Conservation (phyloP, 2,113 vertebrate genomes). For the Chlorodrepanis virens region DNA sequence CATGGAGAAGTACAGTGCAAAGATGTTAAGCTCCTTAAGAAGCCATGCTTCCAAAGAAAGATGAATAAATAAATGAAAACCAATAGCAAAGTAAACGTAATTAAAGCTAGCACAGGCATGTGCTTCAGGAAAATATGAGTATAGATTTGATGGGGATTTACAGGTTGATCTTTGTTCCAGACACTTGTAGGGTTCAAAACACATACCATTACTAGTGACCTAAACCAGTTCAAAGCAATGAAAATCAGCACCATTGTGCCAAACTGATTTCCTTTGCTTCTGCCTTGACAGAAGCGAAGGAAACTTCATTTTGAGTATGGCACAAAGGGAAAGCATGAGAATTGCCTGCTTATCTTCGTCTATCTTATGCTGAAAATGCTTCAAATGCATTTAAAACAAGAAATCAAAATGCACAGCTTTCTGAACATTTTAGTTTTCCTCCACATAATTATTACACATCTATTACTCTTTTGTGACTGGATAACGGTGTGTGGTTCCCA, state of each 20-base stretch:
- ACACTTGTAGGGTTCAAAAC: neutral
- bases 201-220: rapidly evolving
- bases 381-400: neutral
- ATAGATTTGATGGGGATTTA: neutral
- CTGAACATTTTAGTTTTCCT: neutral
- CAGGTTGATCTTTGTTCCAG: neutral
- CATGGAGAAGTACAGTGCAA: neutral
- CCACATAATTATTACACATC: neutral
- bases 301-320: neutral
- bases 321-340: neutral
- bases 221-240: neutral
- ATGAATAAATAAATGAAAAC: neutral
- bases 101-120: neutral
- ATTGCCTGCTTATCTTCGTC: neutral
- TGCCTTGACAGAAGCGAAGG: neutral
- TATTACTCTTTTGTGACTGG: neutral
- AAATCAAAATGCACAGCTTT: neutral
- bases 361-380: neutral
- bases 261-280: neutral
- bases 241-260: neutral
- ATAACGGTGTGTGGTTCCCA: neutral
- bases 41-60: neutral
- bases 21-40: neutral
- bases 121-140: neutral
- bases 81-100: neutral